A percentile compares a stretch with the other conserved stretches of the same genome.
Conservation (phyloP, 2,797 vertebrate species). For the Onychomys leucogaster region DNA sequence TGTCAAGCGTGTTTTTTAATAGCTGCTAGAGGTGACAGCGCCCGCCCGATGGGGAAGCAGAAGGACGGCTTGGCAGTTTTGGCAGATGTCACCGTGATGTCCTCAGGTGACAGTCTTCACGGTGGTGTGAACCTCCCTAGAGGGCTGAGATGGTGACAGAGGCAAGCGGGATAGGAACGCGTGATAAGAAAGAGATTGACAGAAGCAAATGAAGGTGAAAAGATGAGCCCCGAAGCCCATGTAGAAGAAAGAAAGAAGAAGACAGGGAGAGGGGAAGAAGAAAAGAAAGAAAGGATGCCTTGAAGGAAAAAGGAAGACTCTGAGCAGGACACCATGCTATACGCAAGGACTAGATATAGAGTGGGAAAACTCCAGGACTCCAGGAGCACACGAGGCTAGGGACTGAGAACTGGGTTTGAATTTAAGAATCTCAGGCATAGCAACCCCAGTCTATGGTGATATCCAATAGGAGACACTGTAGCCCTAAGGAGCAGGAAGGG, state of each 20-base stretch:
- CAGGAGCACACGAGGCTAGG: not conserved
- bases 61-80: constrained; percentile 18
- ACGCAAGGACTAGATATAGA: not conserved
- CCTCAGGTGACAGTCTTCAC: not conserved
- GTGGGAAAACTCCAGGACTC: fast-evolving
- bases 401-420: not conserved
- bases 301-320: not conserved
- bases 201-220: not conserved
- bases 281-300: not conserved
- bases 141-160: not conserved
- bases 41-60: constrained; percentile 27
- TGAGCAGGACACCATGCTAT: not conserved
- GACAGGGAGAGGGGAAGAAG: not conserved
- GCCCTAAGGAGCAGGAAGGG: not conserved
- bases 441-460: no score
- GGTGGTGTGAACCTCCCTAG: not conserved
- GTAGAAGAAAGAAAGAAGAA: not conserved
- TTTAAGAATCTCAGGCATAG: not conserved
- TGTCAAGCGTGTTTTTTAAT: constrained; percentile 69
- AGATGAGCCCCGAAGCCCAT: not conserved
- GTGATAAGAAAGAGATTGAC: not conserved
- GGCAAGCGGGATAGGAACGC: not conserved
- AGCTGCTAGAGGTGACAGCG: constrained; percentile 32
- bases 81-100: not conserved
- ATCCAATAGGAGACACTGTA: not conserved